These are phyloP conservation scores for Hucho hucho DNA, from an alignment of 2,113 vertebrate genomes.

Conservation along the genomic window DNA sequence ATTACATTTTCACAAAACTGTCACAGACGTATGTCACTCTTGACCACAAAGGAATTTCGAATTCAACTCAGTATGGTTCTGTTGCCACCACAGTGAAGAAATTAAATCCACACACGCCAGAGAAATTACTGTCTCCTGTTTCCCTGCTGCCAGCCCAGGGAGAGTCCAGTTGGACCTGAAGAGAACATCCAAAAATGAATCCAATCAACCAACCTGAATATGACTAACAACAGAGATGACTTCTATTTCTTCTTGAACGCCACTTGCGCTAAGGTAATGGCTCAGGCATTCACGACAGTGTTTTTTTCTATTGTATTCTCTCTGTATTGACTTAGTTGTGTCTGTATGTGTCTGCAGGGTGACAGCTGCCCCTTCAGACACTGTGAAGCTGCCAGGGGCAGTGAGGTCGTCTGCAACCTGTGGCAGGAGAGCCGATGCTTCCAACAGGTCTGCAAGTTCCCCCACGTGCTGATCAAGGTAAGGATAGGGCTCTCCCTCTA, in stretches of 20 bases:
- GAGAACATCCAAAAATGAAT: slow-evolving; percentile 43
- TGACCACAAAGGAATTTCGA: not conserved
- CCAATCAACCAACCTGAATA: slow-evolving; percentile 52
- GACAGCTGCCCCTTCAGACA: slow-evolving; percentile 92
- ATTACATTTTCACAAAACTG: too few species aligned
- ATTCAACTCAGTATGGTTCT: not conserved
- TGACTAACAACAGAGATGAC: slow-evolving; percentile 90
- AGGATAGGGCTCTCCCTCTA: slow-evolving; percentile 42
- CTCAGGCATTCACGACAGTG: not conserved
- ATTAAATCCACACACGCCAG: not conserved
- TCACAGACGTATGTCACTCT: too few species aligned
- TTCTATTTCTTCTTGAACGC: slow-evolving; percentile 98
- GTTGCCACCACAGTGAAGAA: not conserved
- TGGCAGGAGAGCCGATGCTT: slow-evolving; percentile 94
- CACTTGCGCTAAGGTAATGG: slow-evolving; percentile 84
- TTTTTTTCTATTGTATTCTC: too few species aligned
- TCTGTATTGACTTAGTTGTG: not conserved
- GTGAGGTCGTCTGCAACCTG: slow-evolving; percentile 85
- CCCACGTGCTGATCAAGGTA: slow-evolving; percentile 96
- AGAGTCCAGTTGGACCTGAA: slow-evolving; percentile 50
- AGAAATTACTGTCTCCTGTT: slow-evolving; percentile 16
- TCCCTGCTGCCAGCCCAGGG: slow-evolving; percentile 33
- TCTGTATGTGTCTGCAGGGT: slow-evolving; percentile 75
- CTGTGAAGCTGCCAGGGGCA: slow-evolving; percentile 91
- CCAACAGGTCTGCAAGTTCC: slow-evolving; percentile 88